Percentiles rank a stretch among this genome's conserved stretches.
Evolutionary conservation across 2,797 vertebrate genomes (phyloP).

Genomic region (Notamacropus eugenii): DNA sequence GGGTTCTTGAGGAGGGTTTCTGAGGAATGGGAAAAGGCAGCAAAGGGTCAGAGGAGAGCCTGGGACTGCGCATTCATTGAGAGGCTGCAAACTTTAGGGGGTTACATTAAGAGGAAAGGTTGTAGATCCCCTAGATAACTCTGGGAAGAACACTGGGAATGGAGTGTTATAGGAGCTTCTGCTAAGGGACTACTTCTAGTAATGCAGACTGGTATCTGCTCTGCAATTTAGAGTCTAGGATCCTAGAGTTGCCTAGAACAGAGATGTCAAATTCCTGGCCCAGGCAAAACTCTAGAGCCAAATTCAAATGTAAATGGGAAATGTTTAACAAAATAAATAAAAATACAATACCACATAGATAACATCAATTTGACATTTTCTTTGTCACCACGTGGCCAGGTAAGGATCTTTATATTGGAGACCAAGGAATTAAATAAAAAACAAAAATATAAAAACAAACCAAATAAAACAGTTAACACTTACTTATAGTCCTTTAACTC

Average conservation of each 20-base stretch:
- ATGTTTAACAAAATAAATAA: not conserved
- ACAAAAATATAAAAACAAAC: slow-evolving; percentile 27
- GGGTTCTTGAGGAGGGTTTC: not conserved
- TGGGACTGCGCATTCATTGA: not conserved
- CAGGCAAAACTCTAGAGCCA: not conserved
- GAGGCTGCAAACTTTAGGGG: not conserved
- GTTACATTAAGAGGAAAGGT: not conserved
- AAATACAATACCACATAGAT: not conserved
- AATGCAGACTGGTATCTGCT: not conserved
- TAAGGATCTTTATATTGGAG: not conserved
- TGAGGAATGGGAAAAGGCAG: not conserved
- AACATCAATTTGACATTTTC: not conserved
- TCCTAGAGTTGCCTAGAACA: not conserved
- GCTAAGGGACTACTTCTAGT: not conserved
- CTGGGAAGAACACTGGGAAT: not conserved
- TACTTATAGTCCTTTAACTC: slow-evolving; percentile 80
- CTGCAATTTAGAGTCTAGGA: not conserved
- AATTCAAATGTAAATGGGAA: not conserved
- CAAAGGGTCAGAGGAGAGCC: not conserved
- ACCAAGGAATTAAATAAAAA: not conserved
- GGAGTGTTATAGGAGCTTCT: not conserved
- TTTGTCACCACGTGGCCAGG: not conserved
- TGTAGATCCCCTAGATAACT: not conserved
- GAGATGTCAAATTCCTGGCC: not conserved
- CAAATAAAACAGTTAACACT: slow-evolving; percentile 65